Base-by-base conservation (phyloP, 92 coral and sea anemone species). In the Virgularia gustaviana region DNA sequence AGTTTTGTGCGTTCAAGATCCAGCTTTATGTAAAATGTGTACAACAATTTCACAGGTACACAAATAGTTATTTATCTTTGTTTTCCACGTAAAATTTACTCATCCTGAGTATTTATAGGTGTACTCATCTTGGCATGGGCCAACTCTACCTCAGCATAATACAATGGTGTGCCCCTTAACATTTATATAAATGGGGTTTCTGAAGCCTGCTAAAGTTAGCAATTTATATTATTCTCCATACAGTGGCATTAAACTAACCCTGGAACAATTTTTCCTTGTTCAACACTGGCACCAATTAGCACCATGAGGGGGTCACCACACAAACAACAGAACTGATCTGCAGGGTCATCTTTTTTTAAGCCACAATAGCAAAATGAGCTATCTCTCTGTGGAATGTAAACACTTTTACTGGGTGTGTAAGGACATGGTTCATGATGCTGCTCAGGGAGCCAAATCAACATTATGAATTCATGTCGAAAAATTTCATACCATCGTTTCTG, bases 361-460 rank as follows among this genome's bases (percentile, higher is more conserved):
- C 79, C 79, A 38, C 79, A 73, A 70, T 57, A 73, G 39, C 79
- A 73, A 33, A 54, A 79, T 15, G 39, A 53, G 30, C 23, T 34
- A 57, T 86, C 90, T 54, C 70, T 52, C 1, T 32, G 65, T 41
- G 88, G 91, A 15, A 87, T 87, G 72, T 83, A 83, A 1, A 76
- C 85, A 73, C 41, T 16, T 56, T 73, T 32, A 41, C 78, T 72
- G n/a, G 49, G 35, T 0, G 31, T 72, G 9, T 56, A 55, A 36
- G 63, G 49, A 54, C 66, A 72, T n/a, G 78, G 67, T 24, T 72
- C 52, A 4, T 47, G 55, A 19, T 47, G 55, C 55, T 74, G 81
- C 57, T 81, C 81, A 65, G 85, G 81, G 9, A 81, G n/a, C 77
- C 77, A 81, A 13, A 75, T 66, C 29, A 75, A 29, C 81, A 75